These are phyloP conservation scores for Malthinus seriepunctatus DNA, from an alignment of 2,888 invertebrate species.

Conservation along the genomic window DNA sequence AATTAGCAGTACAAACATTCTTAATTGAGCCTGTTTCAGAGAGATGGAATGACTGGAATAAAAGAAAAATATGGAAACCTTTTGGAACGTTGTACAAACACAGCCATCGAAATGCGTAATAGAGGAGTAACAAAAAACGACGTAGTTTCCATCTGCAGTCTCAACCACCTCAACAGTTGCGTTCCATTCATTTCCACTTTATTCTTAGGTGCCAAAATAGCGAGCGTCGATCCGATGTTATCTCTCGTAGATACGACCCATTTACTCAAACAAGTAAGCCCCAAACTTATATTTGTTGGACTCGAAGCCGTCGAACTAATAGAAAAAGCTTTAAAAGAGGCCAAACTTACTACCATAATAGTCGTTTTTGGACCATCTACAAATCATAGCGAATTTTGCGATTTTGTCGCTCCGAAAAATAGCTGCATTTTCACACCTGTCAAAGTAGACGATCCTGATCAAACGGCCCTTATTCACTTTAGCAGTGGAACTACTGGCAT, in stretches of 20 bases:
- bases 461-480: slow-evolving; percentile 41
- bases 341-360: slow-evolving; percentile 24
- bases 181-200: slow-evolving; percentile 56
- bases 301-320: slow-evolving; percentile 25
- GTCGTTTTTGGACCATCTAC: slow-evolving; percentile 36
- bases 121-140: slow-evolving; percentile 53
- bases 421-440: slow-evolving; percentile 38
- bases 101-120: slow-evolving; percentile 13
- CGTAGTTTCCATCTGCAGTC: slow-evolving; percentile 55
- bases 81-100: slow-evolving; percentile 27
- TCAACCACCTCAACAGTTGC: slow-evolving; percentile 53
- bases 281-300: slow-evolving; percentile 20
- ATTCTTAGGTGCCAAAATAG: slow-evolving; percentile 51
- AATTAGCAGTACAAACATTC: background rate
- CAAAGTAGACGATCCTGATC: slow-evolving; percentile 26
- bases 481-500: slow-evolving; percentile 50
- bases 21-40: slow-evolving; percentile 1
- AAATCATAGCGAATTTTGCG: slow-evolving; percentile 26
- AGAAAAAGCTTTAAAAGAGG: slow-evolving; percentile 24
- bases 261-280: slow-evolving; percentile 35
- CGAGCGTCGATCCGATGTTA: slow-evolving; percentile 41
- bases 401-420: slow-evolving; percentile 27
- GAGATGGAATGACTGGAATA: slow-evolving; percentile 10
- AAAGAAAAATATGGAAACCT: slow-evolving; percentile 50
- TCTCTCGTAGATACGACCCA: slow-evolving; percentile 34